Evolutionary conservation across 2,888 invertebrate species (phyloP), one percentile per base, ranked within the genome.

Genomic region (Biston stratarius): DNA sequence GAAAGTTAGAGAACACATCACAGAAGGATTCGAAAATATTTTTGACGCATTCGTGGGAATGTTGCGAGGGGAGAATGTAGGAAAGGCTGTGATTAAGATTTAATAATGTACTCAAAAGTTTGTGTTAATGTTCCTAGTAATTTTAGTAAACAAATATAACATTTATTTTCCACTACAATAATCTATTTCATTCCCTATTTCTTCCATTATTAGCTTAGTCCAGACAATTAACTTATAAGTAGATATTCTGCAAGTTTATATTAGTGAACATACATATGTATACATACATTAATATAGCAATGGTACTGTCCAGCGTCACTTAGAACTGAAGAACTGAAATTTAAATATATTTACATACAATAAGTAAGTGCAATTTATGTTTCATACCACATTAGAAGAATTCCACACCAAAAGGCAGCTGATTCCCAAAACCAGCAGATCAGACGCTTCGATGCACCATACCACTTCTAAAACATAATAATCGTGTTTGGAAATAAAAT

Each of bases 11-110:
- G 97, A 97, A 85, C 96, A 96, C 2, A 82, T 96, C 0, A 96
- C 96, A 0, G 94, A 95, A 68, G 97, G 96, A 2, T 97, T 97
- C 79, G 96, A 96, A 61, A 96, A 96, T 62, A 92, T 96, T 83
- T 95, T 94, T 45, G 92, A 95, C 48, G 96, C 96, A 2, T 96
- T 97, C 73, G 83, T 95, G 34, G 95, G 95, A 36, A 94, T 97
- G 92, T 85, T 94, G 6, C 83, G 82, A 11, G 97, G 97, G n/a
- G 94, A 95, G 49, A 97, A 96, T 81, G 83, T 85, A 24, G 97
- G 97, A 33, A 97, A 97, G 87, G 96, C 96, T 52, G 91, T 97
- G 68, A 94, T 97, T 48, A 95, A 95, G 89, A 93, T 93, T 24
- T 95, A 85, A 88, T 64, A 95, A 42, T 48, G 14, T 8, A 33